Evolutionary conservation across 2,888 invertebrate species (phyloP), one percentile per base, ranked within the genome.

Genomic region (Plemyria rubiginata): DNA sequence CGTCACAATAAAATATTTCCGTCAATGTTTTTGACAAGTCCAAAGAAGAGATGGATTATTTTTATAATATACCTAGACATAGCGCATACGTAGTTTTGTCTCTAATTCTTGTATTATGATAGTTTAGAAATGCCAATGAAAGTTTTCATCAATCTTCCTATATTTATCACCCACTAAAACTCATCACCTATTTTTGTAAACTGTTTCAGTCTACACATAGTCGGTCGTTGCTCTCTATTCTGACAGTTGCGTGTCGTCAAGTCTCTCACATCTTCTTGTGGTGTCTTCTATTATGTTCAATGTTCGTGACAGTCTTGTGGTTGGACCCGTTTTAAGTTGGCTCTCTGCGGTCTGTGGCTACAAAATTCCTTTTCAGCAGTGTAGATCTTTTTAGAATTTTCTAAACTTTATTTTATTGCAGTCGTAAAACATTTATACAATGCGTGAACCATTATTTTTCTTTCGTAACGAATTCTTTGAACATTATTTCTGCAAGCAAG

Each of bases 251-350:
- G 57, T 65, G 66, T 67, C 68, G 64, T 69, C 66, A 54, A 60
- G 69, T 69, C 67, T 66, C 66, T 62, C 70, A 63, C 71, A 22
- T 22, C 71, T 70, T 66, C 46, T 60, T 53, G 59, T 60, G 46
- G 54, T 32, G 22, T 54, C 50, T 52, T 55, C 55, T 43, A 45
- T 64, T 43, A 54, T 57, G 53, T 64, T 45, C 38, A 16, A 57
- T 71, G 60, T 45, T 45, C 45, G 16, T 45, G 45, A 11, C 36
- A 11, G 11, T 65, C 63, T 62, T 72, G 80, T 65, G 78, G 78
- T 76, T 70, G 53, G 71, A 76, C 78, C 78, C 72, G 78, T 74
- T 76, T 70, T 71, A 72, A 74, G 72, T 71, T 70, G 66, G 69
- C 68, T 70, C 65, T 66, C 64, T 82, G 82, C 71, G 81, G 72